These are phyloP conservation scores for Lasioglossum baleicum DNA, from an alignment of 1,140 invertebrate genomes.

Conservation along the genomic window DNA sequence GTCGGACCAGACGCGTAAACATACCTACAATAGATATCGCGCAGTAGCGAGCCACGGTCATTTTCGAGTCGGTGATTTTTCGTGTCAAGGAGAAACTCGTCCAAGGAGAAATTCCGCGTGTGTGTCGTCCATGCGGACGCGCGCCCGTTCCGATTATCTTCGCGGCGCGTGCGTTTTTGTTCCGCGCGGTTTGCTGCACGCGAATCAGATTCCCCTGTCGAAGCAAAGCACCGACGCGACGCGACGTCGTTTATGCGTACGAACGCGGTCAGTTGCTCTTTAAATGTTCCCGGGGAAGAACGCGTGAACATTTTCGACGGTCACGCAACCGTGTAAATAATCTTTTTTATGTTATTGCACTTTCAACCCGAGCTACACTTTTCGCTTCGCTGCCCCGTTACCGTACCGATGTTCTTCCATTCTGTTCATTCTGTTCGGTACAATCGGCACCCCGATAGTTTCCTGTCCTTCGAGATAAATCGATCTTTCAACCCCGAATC, in stretches of 20 bases:
- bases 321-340: not conserved
- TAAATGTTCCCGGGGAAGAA: not conserved
- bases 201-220: not conserved
- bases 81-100: conserved; percentile 14
- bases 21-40: conserved; percentile 22
- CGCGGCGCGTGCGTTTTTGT: not conserved
- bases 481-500: too few relatives aligned
- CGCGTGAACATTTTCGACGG: not conserved
- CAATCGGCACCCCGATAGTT: too few relatives aligned
- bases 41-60: not conserved
- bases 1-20: not conserved
- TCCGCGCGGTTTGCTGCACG: not conserved
- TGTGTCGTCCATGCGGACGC: not conserved
- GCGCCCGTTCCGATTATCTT: not conserved
- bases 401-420: too few relatives aligned
- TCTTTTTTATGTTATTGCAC: not conserved
- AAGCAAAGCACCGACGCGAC: not conserved
- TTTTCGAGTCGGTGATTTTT: conserved; percentile 21
- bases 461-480: too few relatives aligned
- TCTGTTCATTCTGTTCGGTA: too few relatives aligned
- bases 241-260: not conserved
- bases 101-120: conserved; percentile 13
- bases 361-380: not conserved
- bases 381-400: too few relatives aligned
- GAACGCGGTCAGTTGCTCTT: not conserved